Evolutionary conservation across 2,888 invertebrate species (phyloP).

Genomic region (Acanthopleura granulata): DNA sequence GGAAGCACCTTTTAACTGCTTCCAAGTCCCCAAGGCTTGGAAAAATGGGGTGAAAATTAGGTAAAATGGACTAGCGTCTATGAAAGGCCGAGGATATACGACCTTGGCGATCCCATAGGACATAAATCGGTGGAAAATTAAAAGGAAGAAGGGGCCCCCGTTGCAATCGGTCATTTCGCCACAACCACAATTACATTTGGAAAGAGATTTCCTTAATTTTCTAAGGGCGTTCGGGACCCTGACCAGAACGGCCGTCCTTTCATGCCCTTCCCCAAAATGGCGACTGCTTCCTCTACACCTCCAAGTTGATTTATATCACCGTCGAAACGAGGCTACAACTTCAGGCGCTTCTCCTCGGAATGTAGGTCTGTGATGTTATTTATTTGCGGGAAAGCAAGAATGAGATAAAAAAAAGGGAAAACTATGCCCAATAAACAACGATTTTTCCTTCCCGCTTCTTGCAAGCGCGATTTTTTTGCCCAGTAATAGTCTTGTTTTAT

Average conservation of each 20-base stretch:
- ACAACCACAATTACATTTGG: neutral
- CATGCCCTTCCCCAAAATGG: neutral
- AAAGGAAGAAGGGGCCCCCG: neutral
- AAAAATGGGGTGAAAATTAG: too few relatives aligned
- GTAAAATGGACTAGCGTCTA: too few relatives aligned
- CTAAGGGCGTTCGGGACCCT: neutral
- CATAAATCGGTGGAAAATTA: neutral
- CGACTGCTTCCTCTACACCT: neutral
- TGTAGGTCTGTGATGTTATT: neutral
- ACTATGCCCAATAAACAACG: neutral
- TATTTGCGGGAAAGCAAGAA: neutral
- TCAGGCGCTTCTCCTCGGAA: too few relatives aligned
- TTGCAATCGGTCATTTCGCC: neutral
- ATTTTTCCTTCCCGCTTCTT: neutral
- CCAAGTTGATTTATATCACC: neutral
- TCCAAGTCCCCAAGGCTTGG: too few relatives aligned
- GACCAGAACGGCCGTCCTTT: neutral
- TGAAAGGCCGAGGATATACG: too few relatives aligned
- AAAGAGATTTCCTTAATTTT: conserved; percentile 9
- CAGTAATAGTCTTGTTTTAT: neutral
- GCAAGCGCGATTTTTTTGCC: conserved; percentile 4
- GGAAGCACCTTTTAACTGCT: too few relatives aligned
- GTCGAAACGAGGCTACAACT: neutral
- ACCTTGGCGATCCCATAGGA: neutral
- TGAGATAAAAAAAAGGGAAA: neutral